phyloP scores from a whole-genome alignment of 2,113 vertebrate genomes.

The Suricata suricatta region DNA sequence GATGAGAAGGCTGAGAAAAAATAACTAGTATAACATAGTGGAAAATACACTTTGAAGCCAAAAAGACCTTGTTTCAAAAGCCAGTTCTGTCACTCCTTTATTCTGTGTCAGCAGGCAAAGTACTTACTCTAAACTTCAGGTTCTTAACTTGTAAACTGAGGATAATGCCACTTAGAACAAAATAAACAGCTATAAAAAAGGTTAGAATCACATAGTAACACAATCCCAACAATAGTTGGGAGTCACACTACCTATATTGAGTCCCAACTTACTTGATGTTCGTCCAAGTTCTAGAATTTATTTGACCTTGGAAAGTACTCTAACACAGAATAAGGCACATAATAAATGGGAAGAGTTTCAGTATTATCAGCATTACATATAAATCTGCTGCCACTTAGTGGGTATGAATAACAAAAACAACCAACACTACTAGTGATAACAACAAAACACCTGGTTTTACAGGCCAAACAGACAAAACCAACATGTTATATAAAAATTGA shows the following conservation, averaged over 20 bases:
- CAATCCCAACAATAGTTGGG: neutral
- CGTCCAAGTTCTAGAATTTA: constrained; percentile 17
- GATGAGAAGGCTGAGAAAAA: neutral
- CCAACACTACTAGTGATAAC: neutral
- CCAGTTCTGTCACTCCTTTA: neutral
- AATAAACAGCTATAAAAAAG: neutral
- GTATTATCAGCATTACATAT: neutral
- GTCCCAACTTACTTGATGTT: neutral
- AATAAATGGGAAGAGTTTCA: neutral
- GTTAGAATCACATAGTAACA: neutral
- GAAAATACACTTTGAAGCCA: neutral
- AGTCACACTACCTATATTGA: neutral
- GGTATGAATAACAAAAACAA: constrained; percentile 7
- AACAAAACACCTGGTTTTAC: neutral
- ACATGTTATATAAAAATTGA: neutral
- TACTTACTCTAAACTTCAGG: neutral
- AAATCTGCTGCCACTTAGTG: neutral
- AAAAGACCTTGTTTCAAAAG: neutral
- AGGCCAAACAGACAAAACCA: constrained; percentile 9
- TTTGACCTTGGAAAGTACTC: neutral
- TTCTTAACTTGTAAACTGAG: neutral
- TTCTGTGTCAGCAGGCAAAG: neutral
- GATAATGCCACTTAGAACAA: neutral
- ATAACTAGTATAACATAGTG: neutral
- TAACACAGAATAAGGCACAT: neutral